Conservation (phyloP, 2,113 vertebrate genomes). For the Camarhynchus parvulus region DNA sequence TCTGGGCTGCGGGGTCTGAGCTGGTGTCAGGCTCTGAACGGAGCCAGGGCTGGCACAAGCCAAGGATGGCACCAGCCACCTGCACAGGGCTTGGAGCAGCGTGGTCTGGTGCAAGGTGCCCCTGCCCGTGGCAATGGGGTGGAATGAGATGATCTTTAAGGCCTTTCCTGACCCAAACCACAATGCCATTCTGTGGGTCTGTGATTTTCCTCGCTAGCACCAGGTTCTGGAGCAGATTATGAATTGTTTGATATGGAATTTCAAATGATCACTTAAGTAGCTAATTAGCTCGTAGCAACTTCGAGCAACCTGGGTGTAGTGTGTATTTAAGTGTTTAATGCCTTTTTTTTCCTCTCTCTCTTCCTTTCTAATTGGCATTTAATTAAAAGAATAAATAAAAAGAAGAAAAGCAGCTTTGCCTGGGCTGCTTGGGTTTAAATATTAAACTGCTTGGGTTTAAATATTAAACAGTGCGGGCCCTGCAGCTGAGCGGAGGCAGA, state of each 20-base stretch:
- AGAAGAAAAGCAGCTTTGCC: conserved; percentile 58
- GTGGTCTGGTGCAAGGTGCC: neutral
- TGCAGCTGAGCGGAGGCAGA: neutral
- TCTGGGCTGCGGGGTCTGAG: rapidly evolving
- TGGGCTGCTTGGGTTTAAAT: conserved; percentile 39
- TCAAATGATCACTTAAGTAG: conserved; percentile 57
- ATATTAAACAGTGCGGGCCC: neutral
- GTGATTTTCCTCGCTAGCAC: neutral
- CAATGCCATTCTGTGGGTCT: neutral
- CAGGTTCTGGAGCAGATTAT: neutral
- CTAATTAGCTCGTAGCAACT: conserved; percentile 58
- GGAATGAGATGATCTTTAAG: neutral
- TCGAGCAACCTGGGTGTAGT: conserved; percentile 41
- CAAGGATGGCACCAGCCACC: neutral
- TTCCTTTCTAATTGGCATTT: conserved; percentile 69
- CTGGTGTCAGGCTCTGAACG: neutral
- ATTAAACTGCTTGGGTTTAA: conserved; percentile 41
- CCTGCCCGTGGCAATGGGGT: rapidly evolving
- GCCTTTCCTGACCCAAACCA: neutral
- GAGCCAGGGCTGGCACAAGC: neutral
- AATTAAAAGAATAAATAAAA: conserved; percentile 74
- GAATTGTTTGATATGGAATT: conserved; percentile 56
- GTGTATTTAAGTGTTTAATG: conserved; percentile 66
- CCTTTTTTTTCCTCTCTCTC: neutral
- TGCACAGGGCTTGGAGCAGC: neutral